Evolutionary conservation across 2,113 vertebrate species (phyloP), one percentile per base, ranked within the genome.

Genomic region (Saccopteryx bilineata): DNA sequence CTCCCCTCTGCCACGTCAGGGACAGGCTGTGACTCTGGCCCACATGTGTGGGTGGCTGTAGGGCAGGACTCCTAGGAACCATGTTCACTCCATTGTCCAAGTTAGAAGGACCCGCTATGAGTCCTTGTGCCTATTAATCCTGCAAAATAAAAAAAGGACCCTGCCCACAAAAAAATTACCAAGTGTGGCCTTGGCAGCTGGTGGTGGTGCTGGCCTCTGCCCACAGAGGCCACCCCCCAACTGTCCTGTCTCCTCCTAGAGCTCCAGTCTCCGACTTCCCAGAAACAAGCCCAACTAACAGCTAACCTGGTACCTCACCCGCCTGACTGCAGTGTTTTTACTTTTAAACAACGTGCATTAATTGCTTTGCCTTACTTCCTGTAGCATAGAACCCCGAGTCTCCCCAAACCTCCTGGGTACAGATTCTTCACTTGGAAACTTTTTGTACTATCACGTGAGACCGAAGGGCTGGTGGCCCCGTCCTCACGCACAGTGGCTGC

Each of bases 111-210:
- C 78, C 50, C 68, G 58, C 86, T 52, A 0, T 66, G 69, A 80
- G n/a, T 97, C 86, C 97, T 98, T 98, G 98, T 98, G 97, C 96
- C 98, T 98, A 52, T 98, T 97, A 93, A 60, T 96, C 94, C 97
- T 98, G 98, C 95, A 97, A 98, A 98, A 98, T 97, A 98, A 97
- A 98, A 98, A 97, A 98, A 97, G 98, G 98, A 98, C 98, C 98
- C 98, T 98, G 98, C 98, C 98, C 96, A 63, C 54, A 15, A 61
- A 88, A 61, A 88, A 1, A 61, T 54, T 68, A 48, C 84, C 87
- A 97, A 95, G 28, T 74, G 93, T 87, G 96, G 94, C 90, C 95
- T 56, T 56, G 94, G 96, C 71, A 83, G 78, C 26, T 11, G 84
- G 81, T n/a, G 56, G 68, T 39, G 58, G 46, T 15, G 28, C 1